These are phyloP conservation scores for Pterostichus madidus DNA, from an alignment of 2,888 invertebrate species.

Conservation along the genomic window DNA sequence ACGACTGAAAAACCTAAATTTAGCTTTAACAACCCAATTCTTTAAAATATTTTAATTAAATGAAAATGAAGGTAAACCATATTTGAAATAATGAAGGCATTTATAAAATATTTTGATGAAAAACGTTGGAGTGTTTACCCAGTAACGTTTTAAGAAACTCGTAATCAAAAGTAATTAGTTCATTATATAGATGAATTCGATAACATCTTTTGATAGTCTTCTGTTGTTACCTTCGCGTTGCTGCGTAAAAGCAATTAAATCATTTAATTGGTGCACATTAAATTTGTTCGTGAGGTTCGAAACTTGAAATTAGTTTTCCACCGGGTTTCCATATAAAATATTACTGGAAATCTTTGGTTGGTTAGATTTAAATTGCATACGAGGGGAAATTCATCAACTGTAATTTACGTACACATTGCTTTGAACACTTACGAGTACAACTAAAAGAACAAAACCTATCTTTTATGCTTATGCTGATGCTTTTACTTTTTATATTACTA, in stretches of 20 bases:
- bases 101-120: background rate
- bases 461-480: conserved; percentile 6
- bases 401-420: background rate
- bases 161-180: conserved; percentile 40
- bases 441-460: background rate
- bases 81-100: background rate
- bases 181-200: conserved; percentile 38
- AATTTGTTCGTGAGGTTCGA: conserved; percentile 54
- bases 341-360: conserved; percentile 35
- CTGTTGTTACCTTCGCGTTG: conserved; percentile 40
- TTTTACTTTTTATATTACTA: background rate
- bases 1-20: too few relatives aligned
- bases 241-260: conserved; percentile 57
- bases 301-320: conserved; percentile 52
- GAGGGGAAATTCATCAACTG: conserved; percentile 17
- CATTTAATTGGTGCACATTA: conserved; percentile 59
- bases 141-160: conserved; percentile 7
- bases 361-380: conserved; percentile 31
- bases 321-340: conserved; percentile 35
- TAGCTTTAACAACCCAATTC: too few relatives aligned
- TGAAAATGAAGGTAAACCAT: too few relatives aligned
- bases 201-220: conserved; percentile 57
- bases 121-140: background rate
- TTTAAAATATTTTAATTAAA: too few relatives aligned
- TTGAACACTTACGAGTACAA: background rate